phyloP scores from a whole-genome alignment of 2,888 invertebrate species.

The Drosophila birchii region DNA sequence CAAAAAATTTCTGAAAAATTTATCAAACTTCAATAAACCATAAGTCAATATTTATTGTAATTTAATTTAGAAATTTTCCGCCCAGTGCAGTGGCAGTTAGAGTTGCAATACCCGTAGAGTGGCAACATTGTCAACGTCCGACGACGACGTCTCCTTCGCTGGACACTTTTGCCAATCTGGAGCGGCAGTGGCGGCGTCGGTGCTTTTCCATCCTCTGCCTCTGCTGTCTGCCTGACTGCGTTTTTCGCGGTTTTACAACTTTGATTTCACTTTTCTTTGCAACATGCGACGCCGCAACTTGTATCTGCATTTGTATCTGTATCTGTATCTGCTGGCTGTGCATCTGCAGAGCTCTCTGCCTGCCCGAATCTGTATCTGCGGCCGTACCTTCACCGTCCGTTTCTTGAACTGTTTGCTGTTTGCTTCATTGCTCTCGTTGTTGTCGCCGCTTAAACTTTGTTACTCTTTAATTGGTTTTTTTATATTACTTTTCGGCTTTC shows the following conservation, averaged over 20 bases:
- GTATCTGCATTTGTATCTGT: conserved; percentile 25
- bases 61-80: too few species aligned
- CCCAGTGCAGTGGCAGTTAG: conserved; percentile 20
- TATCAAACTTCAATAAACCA: too few species aligned
- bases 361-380: conserved; percentile 45
- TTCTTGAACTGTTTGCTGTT: conserved; percentile 72
- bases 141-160: conserved; percentile 38
- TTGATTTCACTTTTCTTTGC: conserved; percentile 81
- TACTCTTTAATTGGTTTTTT: conserved; percentile 79
- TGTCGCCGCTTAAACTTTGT: conserved; percentile 76
- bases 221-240: conserved; percentile 71
- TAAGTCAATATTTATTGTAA: too few species aligned
- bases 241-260: conserved; percentile 81
- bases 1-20: too few species aligned
- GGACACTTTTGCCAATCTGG: conserved; percentile 54
- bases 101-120: conserved; percentile 22
- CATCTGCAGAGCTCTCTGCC: conserved; percentile 11
- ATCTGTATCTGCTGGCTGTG: conserved; percentile 41
- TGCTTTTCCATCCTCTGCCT: conserved; percentile 37
- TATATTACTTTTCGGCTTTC: conserved; percentile 62
- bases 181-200: conserved; percentile 40
- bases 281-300: conserved; percentile 67
- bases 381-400: conserved; percentile 77
- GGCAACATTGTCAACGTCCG: conserved; percentile 48
- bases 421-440: conserved; percentile 44